phyloP scores from a whole-genome alignment of 2,113 vertebrate genomes.

The Platysternon megacephalum region DNA sequence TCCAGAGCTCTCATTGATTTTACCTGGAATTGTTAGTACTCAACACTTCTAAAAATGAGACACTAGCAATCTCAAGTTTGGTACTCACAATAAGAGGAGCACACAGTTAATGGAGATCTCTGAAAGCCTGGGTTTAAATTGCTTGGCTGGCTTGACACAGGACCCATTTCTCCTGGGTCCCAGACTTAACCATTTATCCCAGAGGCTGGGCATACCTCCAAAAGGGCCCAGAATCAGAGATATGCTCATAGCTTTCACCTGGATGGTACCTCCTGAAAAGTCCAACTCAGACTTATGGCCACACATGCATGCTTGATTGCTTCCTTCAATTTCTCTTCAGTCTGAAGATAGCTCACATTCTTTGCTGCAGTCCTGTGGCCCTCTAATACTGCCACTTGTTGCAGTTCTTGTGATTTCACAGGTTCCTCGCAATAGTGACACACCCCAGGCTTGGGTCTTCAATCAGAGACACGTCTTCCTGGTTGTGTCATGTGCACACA shows the following conservation, averaged over 20 bases:
- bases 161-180: not conserved
- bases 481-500: not conserved
- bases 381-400: accelerated
- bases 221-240: not conserved
- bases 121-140: not conserved
- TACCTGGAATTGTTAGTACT: not conserved
- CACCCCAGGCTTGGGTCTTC: not conserved
- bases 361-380: not conserved
- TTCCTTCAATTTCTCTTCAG: not conserved
- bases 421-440: not conserved
- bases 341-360: not conserved
- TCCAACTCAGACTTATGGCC: not conserved
- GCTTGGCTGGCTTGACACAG: not conserved
- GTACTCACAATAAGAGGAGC: not conserved
- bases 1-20: not conserved
- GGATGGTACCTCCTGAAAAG: not conserved
- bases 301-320: not conserved
- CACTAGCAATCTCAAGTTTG: not conserved
- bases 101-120: not conserved
- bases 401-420: not conserved
- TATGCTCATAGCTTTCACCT: not conserved
- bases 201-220: not conserved
- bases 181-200: not conserved
- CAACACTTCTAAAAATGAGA: not conserved
- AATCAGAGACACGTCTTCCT: not conserved